These are phyloP conservation scores for Aspidiotus rigidus DNA, from an alignment of 2,888 invertebrate genomes.

Conservation along the genomic window DNA sequence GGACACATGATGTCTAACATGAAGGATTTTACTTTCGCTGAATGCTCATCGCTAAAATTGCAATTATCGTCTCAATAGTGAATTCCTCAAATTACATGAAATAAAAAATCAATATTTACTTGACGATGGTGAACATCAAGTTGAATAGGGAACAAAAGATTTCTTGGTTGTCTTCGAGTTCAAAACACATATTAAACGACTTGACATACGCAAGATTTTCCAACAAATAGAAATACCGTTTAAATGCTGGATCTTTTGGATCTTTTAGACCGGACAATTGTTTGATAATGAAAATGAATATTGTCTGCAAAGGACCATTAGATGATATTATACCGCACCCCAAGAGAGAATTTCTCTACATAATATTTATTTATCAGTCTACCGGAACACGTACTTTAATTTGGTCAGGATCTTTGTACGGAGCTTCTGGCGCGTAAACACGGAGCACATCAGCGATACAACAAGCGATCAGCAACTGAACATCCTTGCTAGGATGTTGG, in stretches of 20 bases:
- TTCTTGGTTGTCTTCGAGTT: conserved; percentile 93
- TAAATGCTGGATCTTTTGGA: conserved; percentile 94
- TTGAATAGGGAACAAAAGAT: conserved; percentile 89
- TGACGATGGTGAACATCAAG: conserved; percentile 90
- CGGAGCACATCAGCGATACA: conserved; percentile 94
- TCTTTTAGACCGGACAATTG: conserved; percentile 88
- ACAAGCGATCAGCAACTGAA: conserved; percentile 88
- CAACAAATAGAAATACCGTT: conserved; percentile 90
- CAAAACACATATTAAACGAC: conserved; percentile 97
- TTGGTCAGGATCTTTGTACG: conserved; percentile 91
- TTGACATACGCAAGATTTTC: conserved; percentile 97
- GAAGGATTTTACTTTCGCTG: conserved; percentile 89
- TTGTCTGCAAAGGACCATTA: conserved; percentile 50
- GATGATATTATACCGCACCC: not conserved
- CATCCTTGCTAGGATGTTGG: conserved; percentile 80
- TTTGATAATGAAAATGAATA: conserved; percentile 88
- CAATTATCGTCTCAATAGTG: not conserved
- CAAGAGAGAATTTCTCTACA: not conserved
- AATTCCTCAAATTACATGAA: not conserved
- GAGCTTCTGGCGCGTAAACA: conserved; percentile 95
- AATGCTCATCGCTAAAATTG: conserved; percentile 76
- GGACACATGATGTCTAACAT: conserved; percentile 94
- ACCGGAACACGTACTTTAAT: conserved; percentile 53
- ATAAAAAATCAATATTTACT: conserved; percentile 55
- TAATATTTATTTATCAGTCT: not conserved